Evolutionary conservation across 2,888 invertebrate genomes (phyloP).

Genomic region (Stenolophus ochropezus): DNA sequence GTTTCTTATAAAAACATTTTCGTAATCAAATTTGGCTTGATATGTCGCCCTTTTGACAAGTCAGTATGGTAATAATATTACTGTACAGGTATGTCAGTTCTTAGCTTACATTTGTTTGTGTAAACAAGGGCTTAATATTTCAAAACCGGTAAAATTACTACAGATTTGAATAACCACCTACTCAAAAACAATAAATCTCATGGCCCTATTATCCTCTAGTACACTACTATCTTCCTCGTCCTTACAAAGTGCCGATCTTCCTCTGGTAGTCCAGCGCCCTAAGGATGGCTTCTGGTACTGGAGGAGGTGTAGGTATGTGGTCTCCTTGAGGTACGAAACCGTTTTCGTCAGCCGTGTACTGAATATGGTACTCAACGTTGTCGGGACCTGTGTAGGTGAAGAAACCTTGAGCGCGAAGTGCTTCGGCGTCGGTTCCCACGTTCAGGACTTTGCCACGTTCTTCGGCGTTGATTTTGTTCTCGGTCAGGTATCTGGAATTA

Average conservation of each 20-base stretch:
- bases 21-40: too few relatives aligned
- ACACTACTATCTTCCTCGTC: conserved; percentile 3
- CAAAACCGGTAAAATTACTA: too few relatives aligned
- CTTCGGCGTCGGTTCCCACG: conserved; percentile 75
- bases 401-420: conserved; percentile 79
- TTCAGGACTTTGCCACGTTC: conserved; percentile 77
- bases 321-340: conserved; percentile 77
- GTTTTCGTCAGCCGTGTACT: conserved; percentile 79
- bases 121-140: too few relatives aligned
- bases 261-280: conserved; percentile 65
- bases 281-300: conserved; percentile 68
- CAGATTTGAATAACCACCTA: too few relatives aligned
- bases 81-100: too few relatives aligned
- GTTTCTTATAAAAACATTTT: too few relatives aligned
- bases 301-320: conserved; percentile 69
- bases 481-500: conserved; percentile 73
- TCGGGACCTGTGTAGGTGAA: conserved; percentile 82
- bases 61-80: too few relatives aligned
- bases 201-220: not conserved
- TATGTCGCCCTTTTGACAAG: too few relatives aligned
- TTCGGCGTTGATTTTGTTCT: conserved; percentile 75
- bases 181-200: too few relatives aligned
- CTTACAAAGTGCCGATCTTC: conserved; percentile 61
- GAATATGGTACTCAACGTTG: conserved; percentile 76
- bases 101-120: too few relatives aligned